These are phyloP conservation scores for Pectinophora gossypiella DNA, from an alignment of 1,140 invertebrate species.

Conservation along the genomic window DNA sequence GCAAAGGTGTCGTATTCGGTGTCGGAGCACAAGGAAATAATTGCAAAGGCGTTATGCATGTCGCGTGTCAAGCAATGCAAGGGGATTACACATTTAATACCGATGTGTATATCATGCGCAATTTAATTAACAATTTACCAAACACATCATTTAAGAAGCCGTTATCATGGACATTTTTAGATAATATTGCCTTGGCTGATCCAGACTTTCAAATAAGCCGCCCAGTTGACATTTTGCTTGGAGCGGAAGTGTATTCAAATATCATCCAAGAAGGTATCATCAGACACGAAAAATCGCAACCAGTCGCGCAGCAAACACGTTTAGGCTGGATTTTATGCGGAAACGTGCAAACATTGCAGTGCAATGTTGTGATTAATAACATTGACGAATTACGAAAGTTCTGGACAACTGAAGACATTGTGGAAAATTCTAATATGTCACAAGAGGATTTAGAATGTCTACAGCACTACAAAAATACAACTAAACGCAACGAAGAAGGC, in stretches of 20 bases:
- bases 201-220: background rate
- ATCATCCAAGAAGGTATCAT: background rate
- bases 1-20: constrained; percentile 1
- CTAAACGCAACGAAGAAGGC: background rate
- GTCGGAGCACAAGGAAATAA: constrained; percentile 1
- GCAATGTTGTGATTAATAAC: constrained; percentile 1
- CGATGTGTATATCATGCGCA: background rate
- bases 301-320: background rate
- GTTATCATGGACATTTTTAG: background rate
- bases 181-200: background rate
- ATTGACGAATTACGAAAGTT: background rate
- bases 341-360: background rate
- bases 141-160: background rate
- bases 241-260: background rate
- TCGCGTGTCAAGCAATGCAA: background rate
- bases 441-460: background rate
- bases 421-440: background rate
- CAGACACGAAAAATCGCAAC: background rate
- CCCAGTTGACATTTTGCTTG: background rate
- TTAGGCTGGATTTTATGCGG: background rate
- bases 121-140: background rate
- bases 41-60: background rate
- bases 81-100: background rate
- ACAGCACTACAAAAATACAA: background rate
- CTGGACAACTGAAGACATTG: background rate